Evolutionary conservation across 2,113 vertebrate species (phyloP).

Genomic region (Antechinus flavipes): DNA sequence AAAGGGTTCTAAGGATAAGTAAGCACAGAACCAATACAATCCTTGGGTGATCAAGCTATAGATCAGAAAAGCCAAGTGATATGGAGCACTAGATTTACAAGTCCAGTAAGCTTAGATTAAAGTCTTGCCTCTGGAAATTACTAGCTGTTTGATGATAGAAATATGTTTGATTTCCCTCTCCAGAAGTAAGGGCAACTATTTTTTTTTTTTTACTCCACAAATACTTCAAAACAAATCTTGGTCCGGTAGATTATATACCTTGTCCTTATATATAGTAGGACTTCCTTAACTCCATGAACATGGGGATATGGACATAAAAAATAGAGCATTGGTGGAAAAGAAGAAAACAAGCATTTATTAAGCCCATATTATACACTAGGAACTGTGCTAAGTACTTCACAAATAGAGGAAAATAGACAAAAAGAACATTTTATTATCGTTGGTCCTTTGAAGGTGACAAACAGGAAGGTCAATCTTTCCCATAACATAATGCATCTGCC

Average conservation of each 20-base stretch:
- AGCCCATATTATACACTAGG: not conserved
- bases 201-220: not conserved
- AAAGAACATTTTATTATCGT: not conserved
- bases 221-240: not conserved
- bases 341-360: not conserved
- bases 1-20: not conserved
- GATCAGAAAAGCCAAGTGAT: not conserved
- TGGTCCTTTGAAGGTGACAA: not conserved
- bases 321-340: not conserved
- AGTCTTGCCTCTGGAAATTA: not conserved
- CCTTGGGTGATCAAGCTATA: not conserved
- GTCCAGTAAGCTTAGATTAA: not conserved
- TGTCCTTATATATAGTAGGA: not conserved
- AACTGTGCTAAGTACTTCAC: not conserved
- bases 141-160: not conserved
- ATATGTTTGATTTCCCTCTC: not conserved
- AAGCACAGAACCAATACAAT: not conserved
- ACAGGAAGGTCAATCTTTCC: not conserved
- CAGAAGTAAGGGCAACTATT: not conserved
- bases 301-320: not conserved
- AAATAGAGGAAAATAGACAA: not conserved
- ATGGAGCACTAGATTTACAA: not conserved
- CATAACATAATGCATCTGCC: not conserved
- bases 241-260: not conserved
- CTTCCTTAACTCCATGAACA: not conserved